Evolutionary conservation across 30 jellyfish, hydroid and myxozoan species (phyloP).

Genomic region (Pseudorhiza aurosa): DNA sequence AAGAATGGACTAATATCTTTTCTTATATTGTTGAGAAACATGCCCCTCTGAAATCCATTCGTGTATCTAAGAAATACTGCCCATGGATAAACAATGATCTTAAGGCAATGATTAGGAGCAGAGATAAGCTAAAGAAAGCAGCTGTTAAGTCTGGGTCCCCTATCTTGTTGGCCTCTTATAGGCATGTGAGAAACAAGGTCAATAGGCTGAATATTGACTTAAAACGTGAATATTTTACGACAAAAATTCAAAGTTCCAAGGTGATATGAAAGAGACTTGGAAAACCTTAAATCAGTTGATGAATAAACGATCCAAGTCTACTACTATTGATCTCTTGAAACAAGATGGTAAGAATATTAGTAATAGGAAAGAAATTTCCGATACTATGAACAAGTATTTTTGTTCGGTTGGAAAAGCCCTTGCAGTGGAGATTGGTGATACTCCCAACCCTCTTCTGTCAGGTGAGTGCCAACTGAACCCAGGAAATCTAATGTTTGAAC

Average conservation of each 20-base stretch:
- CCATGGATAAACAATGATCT: constrained; percentile 5
- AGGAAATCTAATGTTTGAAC: background rate
- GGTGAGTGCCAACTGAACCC: constrained; percentile 6
- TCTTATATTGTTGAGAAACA: constrained; percentile 17
- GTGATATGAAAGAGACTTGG: constrained; percentile 35
- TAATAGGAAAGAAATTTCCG: constrained; percentile 3
- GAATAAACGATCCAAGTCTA: constrained; percentile 12
- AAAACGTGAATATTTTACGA: constrained; percentile 6
- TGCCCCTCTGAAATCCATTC: constrained; percentile 11
- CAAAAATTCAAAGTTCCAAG: background rate
- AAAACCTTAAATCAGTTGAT: constrained; percentile 1
- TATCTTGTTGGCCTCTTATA: constrained; percentile 28
- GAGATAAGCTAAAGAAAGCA: constrained; percentile 32
- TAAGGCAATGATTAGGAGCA: background rate
- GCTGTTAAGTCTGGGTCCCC: constrained; percentile 9
- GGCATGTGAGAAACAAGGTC: constrained; percentile 1
- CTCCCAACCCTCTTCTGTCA: constrained; percentile 12
- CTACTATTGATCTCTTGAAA: background rate
- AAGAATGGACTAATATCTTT: constrained; percentile 9
- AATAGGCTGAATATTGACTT: background rate
- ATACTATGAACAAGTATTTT: constrained; percentile 22
- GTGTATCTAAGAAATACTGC: constrained; percentile 47
- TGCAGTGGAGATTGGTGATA: constrained; percentile 7
- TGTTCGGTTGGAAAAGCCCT: constrained; percentile 47
- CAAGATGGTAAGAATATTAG: constrained; percentile 1